Evolutionary conservation across 2,113 vertebrate genomes (phyloP).

Genomic region (Rafetus swinhoei): DNA sequence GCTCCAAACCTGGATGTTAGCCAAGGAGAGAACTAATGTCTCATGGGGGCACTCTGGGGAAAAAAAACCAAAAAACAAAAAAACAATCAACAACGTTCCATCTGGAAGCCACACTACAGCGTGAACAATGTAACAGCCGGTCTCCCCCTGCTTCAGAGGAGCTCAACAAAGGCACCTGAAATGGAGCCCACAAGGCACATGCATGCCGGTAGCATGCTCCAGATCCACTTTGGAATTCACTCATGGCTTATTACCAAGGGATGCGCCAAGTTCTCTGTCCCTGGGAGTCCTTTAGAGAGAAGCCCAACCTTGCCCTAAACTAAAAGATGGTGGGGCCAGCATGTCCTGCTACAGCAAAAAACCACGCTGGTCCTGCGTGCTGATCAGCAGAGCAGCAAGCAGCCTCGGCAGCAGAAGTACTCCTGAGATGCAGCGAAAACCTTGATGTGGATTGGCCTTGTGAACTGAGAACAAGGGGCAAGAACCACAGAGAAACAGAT

Average conservation of each 20-base stretch:
- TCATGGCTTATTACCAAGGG: neutral
- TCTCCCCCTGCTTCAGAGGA: neutral
- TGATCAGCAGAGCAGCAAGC: too few relatives aligned
- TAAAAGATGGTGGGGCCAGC: too few relatives aligned
- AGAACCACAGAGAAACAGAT: too few relatives aligned
- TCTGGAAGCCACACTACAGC: neutral
- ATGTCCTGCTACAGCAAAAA: too few relatives aligned
- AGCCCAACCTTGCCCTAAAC: too few relatives aligned
- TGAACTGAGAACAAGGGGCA: too few relatives aligned
- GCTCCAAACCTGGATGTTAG: neutral
- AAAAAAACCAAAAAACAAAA: too few relatives aligned
- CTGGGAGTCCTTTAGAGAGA: neutral
- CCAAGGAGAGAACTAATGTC: neutral
- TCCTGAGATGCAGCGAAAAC: too few relatives aligned
- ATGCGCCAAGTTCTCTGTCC: neutral
- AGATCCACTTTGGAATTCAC: neutral
- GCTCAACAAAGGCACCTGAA: neutral
- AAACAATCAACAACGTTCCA: neutral
- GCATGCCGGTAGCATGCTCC: neutral
- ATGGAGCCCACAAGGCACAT: neutral
- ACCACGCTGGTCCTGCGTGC: too few relatives aligned
- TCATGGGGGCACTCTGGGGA: neutral
- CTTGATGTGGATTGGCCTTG: too few relatives aligned
- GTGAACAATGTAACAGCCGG: neutral
- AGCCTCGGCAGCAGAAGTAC: too few relatives aligned